Percentiles rank a stretch among this genome's conserved stretches.
Evolutionary conservation across 2,888 invertebrate genomes (phyloP).

Genomic region (Odontothrips loti): DNA sequence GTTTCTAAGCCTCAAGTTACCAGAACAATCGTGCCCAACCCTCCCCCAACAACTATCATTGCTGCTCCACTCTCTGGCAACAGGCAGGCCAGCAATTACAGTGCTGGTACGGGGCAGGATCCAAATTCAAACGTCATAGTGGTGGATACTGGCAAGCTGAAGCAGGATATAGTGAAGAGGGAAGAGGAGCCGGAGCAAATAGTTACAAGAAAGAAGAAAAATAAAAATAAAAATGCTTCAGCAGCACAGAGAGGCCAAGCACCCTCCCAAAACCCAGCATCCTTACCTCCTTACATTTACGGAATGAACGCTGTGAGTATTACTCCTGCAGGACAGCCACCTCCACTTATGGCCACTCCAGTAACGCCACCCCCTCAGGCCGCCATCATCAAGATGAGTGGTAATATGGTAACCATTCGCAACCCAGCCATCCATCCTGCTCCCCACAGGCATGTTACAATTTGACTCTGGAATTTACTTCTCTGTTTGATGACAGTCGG

Average conservation of each 20-base stretch:
- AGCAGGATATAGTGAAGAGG: slow-evolving; percentile 45
- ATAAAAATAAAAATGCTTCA: slow-evolving; percentile 2
- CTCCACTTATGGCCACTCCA: not conserved
- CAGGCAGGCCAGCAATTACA: not conserved
- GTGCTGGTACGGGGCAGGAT: slow-evolving; percentile 25
- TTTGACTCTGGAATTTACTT: slow-evolving; percentile 36
- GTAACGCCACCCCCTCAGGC: slow-evolving; percentile 50
- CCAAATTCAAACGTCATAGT: slow-evolving; percentile 50
- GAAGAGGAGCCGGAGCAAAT: slow-evolving; percentile 40
- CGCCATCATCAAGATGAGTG: slow-evolving; percentile 62
- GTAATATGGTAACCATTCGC: slow-evolving; percentile 77
- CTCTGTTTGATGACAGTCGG: too few relatives aligned
- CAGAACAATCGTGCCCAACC: not conserved
- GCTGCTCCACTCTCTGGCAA: not conserved
- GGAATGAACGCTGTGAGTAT: slow-evolving; percentile 5
- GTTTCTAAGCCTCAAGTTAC: slow-evolving; percentile 7
- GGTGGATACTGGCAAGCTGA: slow-evolving; percentile 57
- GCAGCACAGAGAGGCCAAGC: not conserved
- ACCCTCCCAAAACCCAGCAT: not conserved
- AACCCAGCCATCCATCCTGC: slow-evolving; percentile 61
- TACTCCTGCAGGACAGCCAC: not conserved
- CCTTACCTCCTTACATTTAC: not conserved
- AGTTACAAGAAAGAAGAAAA: slow-evolving; percentile 44
- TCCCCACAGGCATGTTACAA: slow-evolving; percentile 33
- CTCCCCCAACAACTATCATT: not conserved